These are phyloP conservation scores for Gallinago paraguaiae DNA, from an alignment of 2,113 vertebrate species.

Conservation along the genomic window DNA sequence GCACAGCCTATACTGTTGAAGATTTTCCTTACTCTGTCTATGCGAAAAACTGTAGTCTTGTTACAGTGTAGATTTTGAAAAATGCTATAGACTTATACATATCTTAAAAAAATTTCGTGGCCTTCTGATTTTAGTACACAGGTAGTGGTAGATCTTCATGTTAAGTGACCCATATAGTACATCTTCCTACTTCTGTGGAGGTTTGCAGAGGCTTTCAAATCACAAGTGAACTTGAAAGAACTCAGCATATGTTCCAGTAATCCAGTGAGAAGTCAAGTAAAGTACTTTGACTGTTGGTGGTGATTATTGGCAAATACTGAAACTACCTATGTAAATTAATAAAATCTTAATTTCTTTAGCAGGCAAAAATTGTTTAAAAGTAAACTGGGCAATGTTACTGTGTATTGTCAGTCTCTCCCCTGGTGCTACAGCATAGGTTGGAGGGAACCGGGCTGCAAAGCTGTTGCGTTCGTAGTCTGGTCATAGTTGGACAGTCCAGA, in stretches of 20 bases:
- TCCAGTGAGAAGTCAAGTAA: background rate
- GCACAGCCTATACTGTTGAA: background rate
- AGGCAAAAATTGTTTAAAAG: background rate
- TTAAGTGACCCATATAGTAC: background rate
- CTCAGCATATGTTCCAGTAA: background rate
- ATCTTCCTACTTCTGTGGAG: background rate
- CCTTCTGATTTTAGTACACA: background rate
- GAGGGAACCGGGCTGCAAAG: background rate
- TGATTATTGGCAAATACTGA: background rate
- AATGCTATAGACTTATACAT: background rate
- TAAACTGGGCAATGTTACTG: background rate
- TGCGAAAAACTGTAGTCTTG: background rate
- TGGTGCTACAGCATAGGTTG: background rate
- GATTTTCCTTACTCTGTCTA: background rate
- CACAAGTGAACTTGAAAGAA: background rate
- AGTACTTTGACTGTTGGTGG: background rate
- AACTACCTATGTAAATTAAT: background rate
- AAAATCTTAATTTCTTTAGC: background rate
- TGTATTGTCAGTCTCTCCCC: background rate
- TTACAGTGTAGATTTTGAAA: background rate
- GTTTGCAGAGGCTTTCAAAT: background rate
- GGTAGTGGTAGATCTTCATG: background rate
- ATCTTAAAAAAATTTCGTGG: background rate
- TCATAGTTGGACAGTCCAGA: background rate
- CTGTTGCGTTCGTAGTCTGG: background rate